Evolutionary conservation across 1,140 invertebrate species (phyloP), one percentile per base, ranked within the genome.

Genomic region (Prorops nasuta): DNA sequence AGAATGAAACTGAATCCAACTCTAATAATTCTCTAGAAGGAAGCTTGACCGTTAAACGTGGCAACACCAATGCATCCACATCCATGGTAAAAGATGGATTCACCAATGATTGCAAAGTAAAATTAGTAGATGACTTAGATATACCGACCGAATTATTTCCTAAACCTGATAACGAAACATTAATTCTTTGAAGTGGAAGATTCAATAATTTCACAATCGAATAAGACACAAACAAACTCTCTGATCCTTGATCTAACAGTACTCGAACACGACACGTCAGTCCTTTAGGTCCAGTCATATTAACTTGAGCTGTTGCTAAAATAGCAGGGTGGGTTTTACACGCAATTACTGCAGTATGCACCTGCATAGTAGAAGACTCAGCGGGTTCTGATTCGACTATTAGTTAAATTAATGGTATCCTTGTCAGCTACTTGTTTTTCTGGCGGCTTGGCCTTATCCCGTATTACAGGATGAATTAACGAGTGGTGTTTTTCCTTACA

Each of bases 41-140:
- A 8, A 41, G 28, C 3, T 17, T 2, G 3, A 24, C 3, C 3
- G 48, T 49, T 1, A 49, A 18, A 1, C 24, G 17, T 15, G 39
- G 48, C 4, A 49, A 18, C 1, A 49, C 21, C 4, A 42, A 19
- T 1, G 48, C 48, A 22, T 44, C 12, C 3, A 39, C 18, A 4
- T 43, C 32, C 22, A 42, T 7, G 17, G 38, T 10, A 28, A 43
- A 43, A 9, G n/a, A 7, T 3, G 40, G 21, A 6, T 22, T n/a
- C 3, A 4, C 3, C 10, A 16, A 9, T 4, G 41, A 39, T 18
- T 34, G 14, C 12, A 51, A 12, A 20, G 16, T 15, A 9, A 47
- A 24, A 1, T 35, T 12, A 3, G 44, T 28, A n/a, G 10, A 7
- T 1, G 19, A 35, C 2, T 17, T 36, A 4, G 39, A 43, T 3